Base-by-base conservation (phyloP, 2,113 vertebrate genomes). In the Nestor notabilis region DNA sequence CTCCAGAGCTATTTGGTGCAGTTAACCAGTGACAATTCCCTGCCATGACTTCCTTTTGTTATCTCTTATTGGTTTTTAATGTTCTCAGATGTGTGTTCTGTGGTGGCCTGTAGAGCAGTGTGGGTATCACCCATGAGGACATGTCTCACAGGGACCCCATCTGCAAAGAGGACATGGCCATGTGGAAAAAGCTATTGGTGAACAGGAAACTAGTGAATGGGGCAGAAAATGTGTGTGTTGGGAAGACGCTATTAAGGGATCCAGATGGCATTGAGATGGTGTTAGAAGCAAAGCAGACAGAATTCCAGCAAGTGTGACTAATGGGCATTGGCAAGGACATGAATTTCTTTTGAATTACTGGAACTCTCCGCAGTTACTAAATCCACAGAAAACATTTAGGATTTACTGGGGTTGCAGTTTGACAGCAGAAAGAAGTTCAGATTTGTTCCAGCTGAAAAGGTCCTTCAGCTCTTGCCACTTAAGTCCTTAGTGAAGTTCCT, bases 371-470 rank as follows among this genome's bases (percentile, higher is more conserved):
- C 93, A 92, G 90, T 76, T 56, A 87, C 95, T 94, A 96, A 97
- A 97, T 89, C 94, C 93, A 96, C 78, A 94, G 91, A 95, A 96
- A 93, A 95, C 96, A 95, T 77, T 95, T 91, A 95, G 94, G 92
- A 96, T 97, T 95, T 94, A 93, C 85, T 74, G 46, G 91, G 89
- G 89, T 87, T 95, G 85, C 53, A 95, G 75, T 35, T 12, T 93
- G 95, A 97, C 95, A 93, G 87, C 52, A 89, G 86, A 89, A 89
- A 86, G 91, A 93, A 92, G 70, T 92, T 94, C 90, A 90, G 95
- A 96, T 96, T 97, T 96, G 96, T 97, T 98, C 96, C 93, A 83
- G 92, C 4, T 95, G 86, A 97, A 89, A 95, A 92, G 69, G 55
- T 84, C 90, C 72, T 95, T 95, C 81, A 81, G 92, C 89, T 86